These are phyloP conservation scores for Gopherus flavomarginatus DNA, from an alignment of 2,113 vertebrate genomes.

Conservation along the genomic window DNA sequence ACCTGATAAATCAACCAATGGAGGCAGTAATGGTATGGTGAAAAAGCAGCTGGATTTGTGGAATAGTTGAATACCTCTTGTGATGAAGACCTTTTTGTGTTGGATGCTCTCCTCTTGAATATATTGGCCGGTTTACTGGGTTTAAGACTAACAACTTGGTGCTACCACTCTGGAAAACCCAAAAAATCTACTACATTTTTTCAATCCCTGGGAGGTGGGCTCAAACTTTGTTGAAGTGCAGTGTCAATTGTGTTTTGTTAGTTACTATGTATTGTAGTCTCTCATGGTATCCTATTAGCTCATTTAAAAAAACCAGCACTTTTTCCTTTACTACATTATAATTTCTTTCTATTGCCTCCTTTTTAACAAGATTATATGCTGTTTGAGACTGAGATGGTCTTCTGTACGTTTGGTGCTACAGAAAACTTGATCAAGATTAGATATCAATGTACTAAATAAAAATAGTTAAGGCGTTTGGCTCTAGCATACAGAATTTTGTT, in stretches of 20 bases:
- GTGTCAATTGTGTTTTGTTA: neutral
- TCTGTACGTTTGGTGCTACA: neutral
- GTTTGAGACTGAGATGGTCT: neutral
- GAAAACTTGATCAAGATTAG: neutral
- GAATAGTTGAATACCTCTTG: neutral
- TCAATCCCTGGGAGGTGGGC: neutral
- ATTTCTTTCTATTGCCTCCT: neutral
- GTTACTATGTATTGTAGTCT: neutral
- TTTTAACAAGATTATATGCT: neutral
- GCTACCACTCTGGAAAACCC: conserved; percentile 9
- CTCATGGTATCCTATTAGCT: neutral
- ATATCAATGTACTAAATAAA: neutral
- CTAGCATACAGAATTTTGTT: neutral
- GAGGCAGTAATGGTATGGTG: neutral
- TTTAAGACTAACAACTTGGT: neutral
- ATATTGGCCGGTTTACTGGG: neutral
- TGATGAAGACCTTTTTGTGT: neutral
- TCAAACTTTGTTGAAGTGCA: neutral
- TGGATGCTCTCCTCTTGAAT: neutral
- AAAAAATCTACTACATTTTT: neutral
- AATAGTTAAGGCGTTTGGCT: neutral
- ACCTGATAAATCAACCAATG: neutral
- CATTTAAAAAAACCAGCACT: neutral
- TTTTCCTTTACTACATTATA: neutral
- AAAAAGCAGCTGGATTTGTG: neutral